These are phyloP conservation scores for Antennarius striatus DNA, from an alignment of 2,113 vertebrate species.

Conservation along the genomic window DNA sequence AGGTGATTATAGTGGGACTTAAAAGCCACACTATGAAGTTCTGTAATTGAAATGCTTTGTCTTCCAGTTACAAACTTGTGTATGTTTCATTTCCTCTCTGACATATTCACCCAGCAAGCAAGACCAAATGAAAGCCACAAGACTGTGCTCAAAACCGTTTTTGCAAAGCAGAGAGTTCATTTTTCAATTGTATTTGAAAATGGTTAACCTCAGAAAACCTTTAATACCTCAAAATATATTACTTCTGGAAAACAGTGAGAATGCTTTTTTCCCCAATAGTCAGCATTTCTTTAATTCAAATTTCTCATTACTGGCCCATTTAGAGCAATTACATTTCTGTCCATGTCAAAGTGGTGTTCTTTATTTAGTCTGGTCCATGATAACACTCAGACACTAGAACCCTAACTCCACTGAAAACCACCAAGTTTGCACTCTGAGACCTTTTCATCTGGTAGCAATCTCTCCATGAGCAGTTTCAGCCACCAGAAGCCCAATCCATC, in stretches of 20 bases:
- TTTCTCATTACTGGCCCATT: slow-evolving; percentile 28
- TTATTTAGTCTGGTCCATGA: slow-evolving; percentile 48
- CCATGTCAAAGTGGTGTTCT: slow-evolving; percentile 37
- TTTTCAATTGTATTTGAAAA: slow-evolving; percentile 41
- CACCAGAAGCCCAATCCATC: slow-evolving; percentile 80
- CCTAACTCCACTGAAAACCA: slow-evolving; percentile 63
- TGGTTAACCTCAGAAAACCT: slow-evolving; percentile 30
- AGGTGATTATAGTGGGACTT: not conserved
- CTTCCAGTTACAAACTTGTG: slow-evolving; percentile 3
- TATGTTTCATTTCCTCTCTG: slow-evolving; percentile 25
- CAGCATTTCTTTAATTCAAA: not conserved
- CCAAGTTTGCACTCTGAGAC: slow-evolving; percentile 68
- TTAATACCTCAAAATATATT: slow-evolving; percentile 41
- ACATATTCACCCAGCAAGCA: slow-evolving; percentile 9
- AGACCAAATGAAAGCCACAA: slow-evolving; percentile 8
- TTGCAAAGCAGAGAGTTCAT: slow-evolving; percentile 16
- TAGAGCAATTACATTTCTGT: slow-evolving; percentile 29
- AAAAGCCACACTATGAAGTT: not conserved
- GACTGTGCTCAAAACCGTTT: slow-evolving; percentile 14
- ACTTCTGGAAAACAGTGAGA: slow-evolving; percentile 31
- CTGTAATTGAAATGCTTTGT: not conserved
- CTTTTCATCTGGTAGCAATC: slow-evolving; percentile 84
- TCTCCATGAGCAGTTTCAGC: slow-evolving; percentile 68
- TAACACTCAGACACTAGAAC: slow-evolving; percentile 39
- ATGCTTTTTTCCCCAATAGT: slow-evolving; percentile 7